Evolutionary conservation across 1,140 invertebrate species (phyloP).

Genomic region (Papilio polytes): DNA sequence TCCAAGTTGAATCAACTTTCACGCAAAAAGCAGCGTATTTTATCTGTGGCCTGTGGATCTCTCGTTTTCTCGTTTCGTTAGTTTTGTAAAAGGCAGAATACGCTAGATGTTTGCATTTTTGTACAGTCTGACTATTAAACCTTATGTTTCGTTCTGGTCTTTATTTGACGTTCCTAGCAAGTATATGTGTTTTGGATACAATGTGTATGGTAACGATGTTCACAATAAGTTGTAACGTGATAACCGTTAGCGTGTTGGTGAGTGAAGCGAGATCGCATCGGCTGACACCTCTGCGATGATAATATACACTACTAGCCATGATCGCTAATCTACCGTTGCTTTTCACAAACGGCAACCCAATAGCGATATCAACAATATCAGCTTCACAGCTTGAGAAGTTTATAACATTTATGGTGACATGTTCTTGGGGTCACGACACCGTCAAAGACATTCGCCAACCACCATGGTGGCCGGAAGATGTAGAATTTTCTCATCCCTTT

Average conservation of each 20-base stretch:
- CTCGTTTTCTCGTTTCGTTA: conserved; percentile 62
- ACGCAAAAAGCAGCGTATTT: not conserved
- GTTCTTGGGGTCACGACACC: conserved; percentile 87
- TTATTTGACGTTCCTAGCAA: conserved; percentile 42
- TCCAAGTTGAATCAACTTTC: not conserved
- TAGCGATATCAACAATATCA: conserved; percentile 86
- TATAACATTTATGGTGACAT: conserved; percentile 90
- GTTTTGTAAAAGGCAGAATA: conserved; percentile 69
- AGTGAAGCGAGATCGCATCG: conserved; percentile 69
- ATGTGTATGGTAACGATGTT: conserved; percentile 47
- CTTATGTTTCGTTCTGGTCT: conserved; percentile 40
- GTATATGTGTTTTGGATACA: conserved; percentile 46
- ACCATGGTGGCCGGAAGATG: conserved; percentile 88
- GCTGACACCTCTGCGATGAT: conserved; percentile 74
- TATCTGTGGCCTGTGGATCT: conserved; percentile 56
- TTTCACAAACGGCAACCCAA: conserved; percentile 88
- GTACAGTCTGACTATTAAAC: conserved; percentile 57
- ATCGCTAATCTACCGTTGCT: conserved; percentile 88
- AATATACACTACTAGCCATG: conserved; percentile 79
- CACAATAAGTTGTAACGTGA: conserved; percentile 57
- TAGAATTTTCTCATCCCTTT: conserved; percentile 86
- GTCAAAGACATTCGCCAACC: conserved; percentile 85
- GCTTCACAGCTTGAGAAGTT: conserved; percentile 87
- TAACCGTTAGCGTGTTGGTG: conserved; percentile 64
- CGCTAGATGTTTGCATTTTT: conserved; percentile 65